Base-by-base conservation (phyloP, 2,888 invertebrate genomes). In the Patella pellucida region DNA sequence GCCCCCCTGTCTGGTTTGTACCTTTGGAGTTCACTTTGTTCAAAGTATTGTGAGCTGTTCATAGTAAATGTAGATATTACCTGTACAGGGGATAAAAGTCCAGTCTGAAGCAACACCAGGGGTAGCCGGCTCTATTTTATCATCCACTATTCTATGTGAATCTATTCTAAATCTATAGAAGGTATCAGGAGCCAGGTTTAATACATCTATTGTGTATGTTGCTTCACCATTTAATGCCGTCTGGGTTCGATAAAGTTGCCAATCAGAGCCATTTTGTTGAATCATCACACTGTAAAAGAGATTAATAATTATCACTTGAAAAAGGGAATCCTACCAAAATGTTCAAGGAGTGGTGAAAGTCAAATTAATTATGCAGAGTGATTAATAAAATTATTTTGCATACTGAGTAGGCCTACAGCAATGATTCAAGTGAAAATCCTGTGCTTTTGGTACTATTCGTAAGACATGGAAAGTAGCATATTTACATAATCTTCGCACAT, bases 121-220 rank as follows among this genome's bases (percentile, higher is more conserved):
- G 79, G 80, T 41, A 75, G 79, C 19, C 70, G 54, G 62, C 77
- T 81, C 72, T 4, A 81, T 50, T 72, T 87, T 87, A 5, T 77
- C 82, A 11, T 79, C 84, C 70, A 83, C 82, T 19, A 31, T 16
- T 23, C 82, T 81, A 52, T 81, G 77, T 23, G 83, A 82, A 74
- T 86, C 85, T 23, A 86, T 83, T n/a, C 87, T 75, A 78, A 84
- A 84, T 69, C 73, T 76, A 77, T 85, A 86, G 14, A 50, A 68
- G 3, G 68, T 78, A 69, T 83, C 81, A 15, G 81, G 79, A n/a
- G 77, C 71, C 19, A 85, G 78, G 54, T 71, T 67, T 5, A 69
- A 74, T 1, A 83, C 62, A 19, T 73, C 75, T 16, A 67, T 31
- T 2, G n/a, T 16, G 74, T 83, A 82, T 16, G 41, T 23, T 2